Base-by-base conservation (phyloP, 2,113 vertebrate species). In the Clarias gariepinus region DNA sequence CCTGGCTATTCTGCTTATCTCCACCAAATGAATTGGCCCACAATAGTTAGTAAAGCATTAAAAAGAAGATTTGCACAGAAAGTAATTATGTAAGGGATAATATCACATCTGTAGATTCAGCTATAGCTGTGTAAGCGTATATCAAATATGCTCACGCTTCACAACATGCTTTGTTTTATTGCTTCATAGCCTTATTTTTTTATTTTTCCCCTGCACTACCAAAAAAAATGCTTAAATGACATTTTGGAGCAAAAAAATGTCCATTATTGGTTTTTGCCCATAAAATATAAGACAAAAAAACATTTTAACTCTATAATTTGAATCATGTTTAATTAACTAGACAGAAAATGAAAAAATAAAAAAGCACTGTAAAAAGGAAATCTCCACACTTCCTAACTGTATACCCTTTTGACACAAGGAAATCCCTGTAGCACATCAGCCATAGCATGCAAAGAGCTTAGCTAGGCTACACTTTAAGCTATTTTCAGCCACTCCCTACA, bases 401-500 rank as follows among this genome's bases (percentile, higher is more conserved):
- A 66, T 58, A 69, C 3, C 78, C 55, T 85, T 86, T 85, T 85
- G 83, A 86, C 88, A 82, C 55, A 79, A 86, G 61, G 63, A 82
- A 88, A 79, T 66, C 85, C 83, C 69, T 77, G n/a, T 71, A 83
- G 58, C 58, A 82, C 58, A 68, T 83, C 73, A 60, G 79, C 68
- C 52, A 66, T 68, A 86, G 73, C 81, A 78, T 71, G 61, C 84
- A 82, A 33, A 23, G 57, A 52, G 78, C 79, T 66, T 69, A 68
- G 83, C 41, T 77, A 58, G 52, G 79, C 80, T 77, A 57, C 47
- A 66, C 18, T 63, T 84, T 47, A 77, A 58, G 61, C 71, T 85
- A 64, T 82, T 82, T 63, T 13, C 68, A 79, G 83, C 74, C 68
- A 55, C 73, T 81, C 64, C 78, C 84, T 85, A 30, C 82, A 87